These are phyloP conservation scores for Sarcophaga subvicina DNA, from an alignment of 2,888 invertebrate genomes.

Conservation along the genomic window DNA sequence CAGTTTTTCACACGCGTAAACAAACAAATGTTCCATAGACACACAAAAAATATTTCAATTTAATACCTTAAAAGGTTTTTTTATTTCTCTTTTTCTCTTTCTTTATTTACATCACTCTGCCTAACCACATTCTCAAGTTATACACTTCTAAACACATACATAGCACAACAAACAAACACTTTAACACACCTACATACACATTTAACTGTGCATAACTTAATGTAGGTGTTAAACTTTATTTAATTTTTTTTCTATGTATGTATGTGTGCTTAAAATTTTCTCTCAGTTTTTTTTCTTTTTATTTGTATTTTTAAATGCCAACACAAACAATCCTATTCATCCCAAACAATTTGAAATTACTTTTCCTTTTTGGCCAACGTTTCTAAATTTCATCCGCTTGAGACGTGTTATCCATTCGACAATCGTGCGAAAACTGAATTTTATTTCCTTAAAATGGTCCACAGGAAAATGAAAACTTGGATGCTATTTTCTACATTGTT, in stretches of 20 bases:
- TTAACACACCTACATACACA: neutral
- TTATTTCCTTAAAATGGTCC: constrained; percentile 60
- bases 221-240: constrained; percentile 47
- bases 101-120: constrained; percentile 5
- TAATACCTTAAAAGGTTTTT: constrained; percentile 13
- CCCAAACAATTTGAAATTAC: neutral
- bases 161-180: neutral
- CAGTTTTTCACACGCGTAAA: constrained; percentile 49
- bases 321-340: neutral
- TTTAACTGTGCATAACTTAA: neutral
- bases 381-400: constrained; percentile 44
- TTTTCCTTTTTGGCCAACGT: neutral
- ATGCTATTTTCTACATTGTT: constrained; percentile 34
- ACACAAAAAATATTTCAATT: neutral
- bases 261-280: neutral
- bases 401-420: constrained; percentile 60
- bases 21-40: neutral
- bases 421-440: constrained; percentile 62
- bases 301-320: constrained; percentile 23
- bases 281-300: neutral
- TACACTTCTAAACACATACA: neutral
- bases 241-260: neutral
- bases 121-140: neutral
- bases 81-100: neutral
- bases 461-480: constrained; percentile 51